Conservation (phyloP, 2,888 invertebrate genomes). For the Meliscaeva auricollis region DNA sequence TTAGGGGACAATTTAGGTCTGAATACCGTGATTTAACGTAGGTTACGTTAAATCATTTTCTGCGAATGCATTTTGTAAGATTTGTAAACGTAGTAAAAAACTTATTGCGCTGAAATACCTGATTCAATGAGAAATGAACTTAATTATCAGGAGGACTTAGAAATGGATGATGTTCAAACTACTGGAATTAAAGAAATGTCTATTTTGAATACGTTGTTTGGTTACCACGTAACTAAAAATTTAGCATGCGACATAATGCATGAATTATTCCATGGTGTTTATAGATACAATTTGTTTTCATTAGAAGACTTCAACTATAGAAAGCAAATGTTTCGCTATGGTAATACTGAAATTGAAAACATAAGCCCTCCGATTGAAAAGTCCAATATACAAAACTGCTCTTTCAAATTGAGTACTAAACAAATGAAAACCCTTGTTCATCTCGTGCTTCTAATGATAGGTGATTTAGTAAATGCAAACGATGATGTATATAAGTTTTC, state of each 20-base stretch:
- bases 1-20: not conserved
- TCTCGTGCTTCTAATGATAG: conserved; percentile 71
- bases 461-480: conserved; percentile 70
- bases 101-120: not conserved
- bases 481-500: conserved; percentile 68
- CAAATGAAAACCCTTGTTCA: conserved; percentile 69
- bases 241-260: conserved; percentile 77
- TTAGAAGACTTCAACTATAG: conserved; percentile 70
- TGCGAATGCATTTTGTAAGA: conserved; percentile 7
- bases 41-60: conserved; percentile 8
- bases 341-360: conserved; percentile 70
- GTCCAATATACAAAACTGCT: conserved; percentile 10
- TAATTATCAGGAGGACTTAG: conserved; percentile 65
- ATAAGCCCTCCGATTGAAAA: conserved; percentile 50
- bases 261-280: conserved; percentile 77
- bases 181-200: conserved; percentile 26
- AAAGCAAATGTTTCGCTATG: conserved; percentile 73
- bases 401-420: conserved; percentile 73
- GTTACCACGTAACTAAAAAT: conserved; percentile 76
- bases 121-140: not conserved
- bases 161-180: not conserved
- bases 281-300: conserved; percentile 74
- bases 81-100: conserved; percentile 8
- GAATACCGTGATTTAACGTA: conserved; percentile 8
- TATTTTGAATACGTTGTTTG: conserved; percentile 57